Conservation (phyloP, 2,113 vertebrate genomes). For the Melozone crissalis region DNA sequence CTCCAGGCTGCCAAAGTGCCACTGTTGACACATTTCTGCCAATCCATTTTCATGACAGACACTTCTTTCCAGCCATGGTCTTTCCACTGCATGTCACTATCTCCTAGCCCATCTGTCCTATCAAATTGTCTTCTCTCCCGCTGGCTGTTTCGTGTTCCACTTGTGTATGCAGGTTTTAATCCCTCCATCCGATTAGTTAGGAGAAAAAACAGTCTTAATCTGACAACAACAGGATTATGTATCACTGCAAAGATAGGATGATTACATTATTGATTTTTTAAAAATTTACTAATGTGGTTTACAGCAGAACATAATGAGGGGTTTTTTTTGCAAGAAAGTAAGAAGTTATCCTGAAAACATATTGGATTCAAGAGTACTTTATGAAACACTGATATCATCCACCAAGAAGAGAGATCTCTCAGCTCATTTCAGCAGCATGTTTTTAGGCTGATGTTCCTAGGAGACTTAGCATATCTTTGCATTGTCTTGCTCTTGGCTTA, state of each 20-base stretch:
- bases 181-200: constrained; percentile 1
- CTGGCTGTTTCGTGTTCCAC: not conserved
- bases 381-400: not conserved
- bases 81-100: not conserved
- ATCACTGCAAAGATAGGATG: not conserved
- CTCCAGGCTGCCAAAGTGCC: not conserved
- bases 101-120: constrained; percentile 12
- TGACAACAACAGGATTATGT: constrained; percentile 6
- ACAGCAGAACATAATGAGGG: not conserved
- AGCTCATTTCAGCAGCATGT: not conserved
- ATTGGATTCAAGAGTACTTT: not conserved
- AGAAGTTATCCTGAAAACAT: not conserved
- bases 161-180: constrained; percentile 10
- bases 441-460: not conserved
- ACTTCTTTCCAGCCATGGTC: not conserved
- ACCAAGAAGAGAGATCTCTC: not conserved
- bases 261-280: not conserved
- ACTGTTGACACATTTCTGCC: not conserved
- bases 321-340: not conserved
- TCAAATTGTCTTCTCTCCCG: constrained; percentile 30
- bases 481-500: not conserved
- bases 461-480: not conserved
- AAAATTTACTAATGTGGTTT: not conserved
- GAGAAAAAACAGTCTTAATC: constrained; percentile 6
- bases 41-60: not conserved